A percentile compares a stretch with the other conserved stretches of the same genome.
Conservation (phyloP, 1,140 invertebrate genomes). For the Nebria ingens region DNA sequence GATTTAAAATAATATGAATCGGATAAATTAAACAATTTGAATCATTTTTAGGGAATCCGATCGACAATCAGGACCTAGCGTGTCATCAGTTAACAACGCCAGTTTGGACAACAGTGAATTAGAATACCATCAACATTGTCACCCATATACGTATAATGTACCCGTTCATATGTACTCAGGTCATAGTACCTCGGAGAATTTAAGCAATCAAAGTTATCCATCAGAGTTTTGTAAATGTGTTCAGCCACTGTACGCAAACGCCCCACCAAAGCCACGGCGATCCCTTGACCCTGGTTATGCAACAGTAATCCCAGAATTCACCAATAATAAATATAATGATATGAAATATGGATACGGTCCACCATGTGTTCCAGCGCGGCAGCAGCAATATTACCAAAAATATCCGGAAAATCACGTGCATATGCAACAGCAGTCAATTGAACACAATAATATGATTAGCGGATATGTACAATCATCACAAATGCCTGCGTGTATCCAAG, state of each 20-base stretch:
- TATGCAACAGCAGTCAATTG: neutral
- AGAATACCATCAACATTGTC: conserved; percentile 12
- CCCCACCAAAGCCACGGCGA: conserved; percentile 73
- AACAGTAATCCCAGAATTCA: conserved; percentile 54
- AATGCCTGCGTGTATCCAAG: no score
- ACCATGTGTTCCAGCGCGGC: no score
- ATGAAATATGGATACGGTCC: no score
- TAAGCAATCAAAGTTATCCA: conserved; percentile 28
- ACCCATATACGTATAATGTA: conserved; percentile 15
- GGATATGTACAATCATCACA: no score
- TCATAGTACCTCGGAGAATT: conserved; percentile 21
- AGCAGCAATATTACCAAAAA: neutral
- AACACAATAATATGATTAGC: no score
- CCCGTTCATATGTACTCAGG: conserved; percentile 26
- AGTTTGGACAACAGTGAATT: conserved; percentile 44
- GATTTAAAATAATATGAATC: no score
- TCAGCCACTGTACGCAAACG: conserved; percentile 78
- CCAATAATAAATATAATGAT: no score
- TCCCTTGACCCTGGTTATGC: conserved; percentile 57
- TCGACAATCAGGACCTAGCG: conserved; percentile 34
- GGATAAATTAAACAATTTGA: no score
- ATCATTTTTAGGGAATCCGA: conserved; percentile 22
- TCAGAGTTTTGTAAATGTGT: conserved; percentile 24
- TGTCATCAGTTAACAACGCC: conserved; percentile 41
- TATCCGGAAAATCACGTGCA: neutral